Evolutionary conservation across 2,888 invertebrate species (phyloP).

Genomic region (Tiliacea citrago): DNA sequence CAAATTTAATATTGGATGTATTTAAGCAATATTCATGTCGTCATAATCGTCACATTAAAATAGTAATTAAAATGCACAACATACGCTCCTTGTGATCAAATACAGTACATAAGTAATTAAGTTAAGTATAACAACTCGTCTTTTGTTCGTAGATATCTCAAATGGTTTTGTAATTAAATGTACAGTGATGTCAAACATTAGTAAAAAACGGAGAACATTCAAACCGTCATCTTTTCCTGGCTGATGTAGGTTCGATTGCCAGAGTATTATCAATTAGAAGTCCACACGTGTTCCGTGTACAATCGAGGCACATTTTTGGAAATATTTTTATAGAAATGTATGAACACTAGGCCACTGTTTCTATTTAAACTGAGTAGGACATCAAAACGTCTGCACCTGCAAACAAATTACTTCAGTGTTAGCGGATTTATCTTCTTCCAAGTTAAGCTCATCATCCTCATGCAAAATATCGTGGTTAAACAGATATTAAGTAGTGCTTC

Average conservation of each 20-base stretch:
- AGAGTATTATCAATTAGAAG: no score
- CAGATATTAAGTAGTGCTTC: constrained; percentile 45
- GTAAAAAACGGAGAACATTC: background rate
- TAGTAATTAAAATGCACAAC: constrained; percentile 19
- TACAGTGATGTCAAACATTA: background rate
- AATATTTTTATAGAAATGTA: background rate
- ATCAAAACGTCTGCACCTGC: background rate
- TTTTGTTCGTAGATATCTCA: background rate
- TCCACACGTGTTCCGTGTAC: background rate
- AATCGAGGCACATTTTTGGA: background rate
- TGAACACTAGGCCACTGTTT: background rate
- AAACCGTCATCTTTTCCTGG: no score
- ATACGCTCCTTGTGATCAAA: constrained; percentile 8
- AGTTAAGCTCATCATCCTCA: background rate
- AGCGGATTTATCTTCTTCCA: background rate
- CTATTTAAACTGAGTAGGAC: background rate
- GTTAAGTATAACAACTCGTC: background rate
- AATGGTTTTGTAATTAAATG: constrained; percentile 14
- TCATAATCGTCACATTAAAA: background rate
- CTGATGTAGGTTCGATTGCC: background rate
- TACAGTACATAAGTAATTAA: constrained; percentile 34
- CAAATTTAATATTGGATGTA: background rate
- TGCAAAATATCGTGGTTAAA: constrained; percentile 21
- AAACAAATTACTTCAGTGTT: constrained; percentile 5
- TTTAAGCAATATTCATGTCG: background rate